Base-by-base conservation (phyloP, 2,797 vertebrate species). In the Eulemur coronatus region DNA sequence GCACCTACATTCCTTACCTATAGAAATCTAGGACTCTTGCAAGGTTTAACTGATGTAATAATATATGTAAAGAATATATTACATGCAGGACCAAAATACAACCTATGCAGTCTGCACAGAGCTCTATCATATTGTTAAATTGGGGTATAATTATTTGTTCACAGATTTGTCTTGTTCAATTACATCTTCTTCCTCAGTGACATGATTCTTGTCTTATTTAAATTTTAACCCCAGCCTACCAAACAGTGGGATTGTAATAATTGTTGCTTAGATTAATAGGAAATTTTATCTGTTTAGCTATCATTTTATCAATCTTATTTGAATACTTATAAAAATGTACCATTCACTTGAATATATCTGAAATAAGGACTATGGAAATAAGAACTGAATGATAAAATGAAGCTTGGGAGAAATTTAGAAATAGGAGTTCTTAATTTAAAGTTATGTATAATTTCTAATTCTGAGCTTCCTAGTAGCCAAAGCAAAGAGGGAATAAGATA, bases 61-160 rank as follows among this genome's bases (percentile, higher is more conserved):
- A 52, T 7, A 1, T 22, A 1, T 11, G 15, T 43, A 57, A 59
- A 57, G 55, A 63, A 15, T 6, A 6, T 7, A 38, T 12, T 14
- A 30, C 67, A 22, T 0, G 85, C 10, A 48, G 43, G 28, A 5
- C 30, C 26, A 20, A 59, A 55, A 67, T 3, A 20, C 13, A 41
- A 26, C 9, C 26, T 55, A 1, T 22, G 3, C 24, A 4, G 3
- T 14, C 22, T 1, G 13, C 20, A 33, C 7, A 14, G 80, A 70
- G 22, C 38, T 26, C 28, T 2, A 15, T 41, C 52, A 7, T 17
- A 1, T 2, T 7, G 43, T 22, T 3, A 24, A 4, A 4, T 1
- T 6, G 12, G 61, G n/a, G 24, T 9, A 0, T 10, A 38, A 38
- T 59, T 20, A 28, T 35, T 46, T n/a, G 43, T 15, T 85, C 14